Evolutionary conservation across 2,113 vertebrate species (phyloP), one percentile per base, ranked within the genome.

Genomic region (Phrynosoma platyrhinos): DNA sequence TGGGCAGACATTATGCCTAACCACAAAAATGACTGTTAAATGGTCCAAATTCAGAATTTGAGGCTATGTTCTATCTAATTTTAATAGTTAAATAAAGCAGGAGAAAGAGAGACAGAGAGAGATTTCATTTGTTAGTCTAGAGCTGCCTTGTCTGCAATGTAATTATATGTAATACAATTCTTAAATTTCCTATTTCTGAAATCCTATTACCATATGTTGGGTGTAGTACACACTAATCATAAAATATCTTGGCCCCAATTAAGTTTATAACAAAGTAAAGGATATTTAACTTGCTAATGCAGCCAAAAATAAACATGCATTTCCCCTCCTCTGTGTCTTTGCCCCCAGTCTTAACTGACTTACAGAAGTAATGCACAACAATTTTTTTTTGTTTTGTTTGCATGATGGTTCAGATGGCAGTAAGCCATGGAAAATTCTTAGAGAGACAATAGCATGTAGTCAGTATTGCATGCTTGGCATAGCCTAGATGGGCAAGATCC

Each of bases 111-210:
- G n/a, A 20, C 9, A 53, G 12, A 69, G 10, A 32, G 2, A 36
- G 32, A 32, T 47, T 47, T 55, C n/a, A 75, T 74, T 55, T 74
- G 10, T 36, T 16, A 84, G 10, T 21, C 36, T 53, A 75, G 53
- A 36, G 53, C 32, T 16, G 14, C 14, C 36, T 85, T 40, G 47
- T 84, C 27, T 84, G n/a, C 47, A 32, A 32, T 72, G 21, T 47
- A 87, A 25, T 25, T 25, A 68, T 68, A 23, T 68, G 20, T 64
- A 16, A 16, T 64, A 64, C 20, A 16, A 64, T 64, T 64, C 6
- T 68, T 27, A 55, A 87, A 87, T 85, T 62, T 62, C 30, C 32
- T 80, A 40, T 72, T 87, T 72, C 23, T 36, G 32, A 87, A 86
- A 80, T 58, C 66, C 55, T 27, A 47, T 42, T 40, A n/a, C 77